Percentiles rank a stretch among this genome's conserved stretches.
These are phyloP conservation scores for Graphium colonna DNA, from an alignment of 2,888 invertebrate species.

Conservation along the genomic window DNA sequence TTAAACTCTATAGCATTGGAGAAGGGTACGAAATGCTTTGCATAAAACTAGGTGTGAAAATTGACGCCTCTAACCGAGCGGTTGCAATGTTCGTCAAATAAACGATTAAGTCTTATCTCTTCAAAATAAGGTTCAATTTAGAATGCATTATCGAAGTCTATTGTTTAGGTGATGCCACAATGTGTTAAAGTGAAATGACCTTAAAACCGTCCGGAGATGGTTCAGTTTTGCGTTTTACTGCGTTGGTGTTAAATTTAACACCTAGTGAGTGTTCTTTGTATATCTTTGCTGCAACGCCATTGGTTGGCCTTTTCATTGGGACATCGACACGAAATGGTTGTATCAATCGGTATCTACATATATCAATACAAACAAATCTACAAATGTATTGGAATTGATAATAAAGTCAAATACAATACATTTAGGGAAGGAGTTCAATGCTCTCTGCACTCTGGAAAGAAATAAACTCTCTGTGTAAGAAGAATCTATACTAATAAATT, in stretches of 20 bases:
- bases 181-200: slow-evolving; percentile 21
- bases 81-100: slow-evolving; percentile 27
- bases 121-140: slow-evolving; percentile 31
- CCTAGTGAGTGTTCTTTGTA: slow-evolving; percentile 55
- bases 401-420: too few relatives aligned
- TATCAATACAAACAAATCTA: neutral
- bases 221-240: slow-evolving; percentile 30
- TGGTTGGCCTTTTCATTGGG: slow-evolving; percentile 41
- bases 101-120: slow-evolving; percentile 34
- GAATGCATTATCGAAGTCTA: slow-evolving; percentile 15
- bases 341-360: slow-evolving; percentile 9
- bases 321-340: slow-evolving; percentile 5
- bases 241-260: slow-evolving; percentile 70
- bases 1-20: accelerated
- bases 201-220: slow-evolving; percentile 21
- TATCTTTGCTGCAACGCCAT: slow-evolving; percentile 48
- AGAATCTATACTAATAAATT: too few relatives aligned
- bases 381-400: too few relatives aligned
- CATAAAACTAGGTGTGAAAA: slow-evolving; percentile 64
- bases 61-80: slow-evolving; percentile 65
- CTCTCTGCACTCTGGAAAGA: too few relatives aligned
- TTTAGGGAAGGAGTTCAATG: too few relatives aligned
- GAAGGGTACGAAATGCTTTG: slow-evolving; percentile 37
- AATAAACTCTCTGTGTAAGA: too few relatives aligned
- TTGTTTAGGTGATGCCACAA: slow-evolving; percentile 21